Percentiles rank a stretch among this genome's conserved stretches.
Evolutionary conservation across 2,113 vertebrate species (phyloP).

Genomic region (Python bivittatus): DNA sequence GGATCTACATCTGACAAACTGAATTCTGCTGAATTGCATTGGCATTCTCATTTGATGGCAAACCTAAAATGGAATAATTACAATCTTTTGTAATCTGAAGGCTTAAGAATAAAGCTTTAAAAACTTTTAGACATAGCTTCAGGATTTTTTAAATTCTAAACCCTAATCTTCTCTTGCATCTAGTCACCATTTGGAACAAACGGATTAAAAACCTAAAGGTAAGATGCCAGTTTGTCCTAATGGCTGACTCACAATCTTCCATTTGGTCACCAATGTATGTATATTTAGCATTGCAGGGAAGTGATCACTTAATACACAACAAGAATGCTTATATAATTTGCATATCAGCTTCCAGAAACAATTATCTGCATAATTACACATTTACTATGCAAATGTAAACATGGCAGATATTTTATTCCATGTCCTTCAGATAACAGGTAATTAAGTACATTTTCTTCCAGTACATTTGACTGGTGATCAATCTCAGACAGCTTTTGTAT

Average conservation of each 20-base stretch:
- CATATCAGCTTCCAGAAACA: neutral
- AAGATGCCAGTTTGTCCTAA: neutral
- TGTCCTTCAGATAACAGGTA: neutral
- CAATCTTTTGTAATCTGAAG: slow-evolving; percentile 33
- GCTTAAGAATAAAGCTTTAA: neutral
- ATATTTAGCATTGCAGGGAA: neutral
- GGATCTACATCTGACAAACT: neutral
- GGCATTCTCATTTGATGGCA: neutral
- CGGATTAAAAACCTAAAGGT: neutral
- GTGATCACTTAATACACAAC: neutral
- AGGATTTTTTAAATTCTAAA: neutral
- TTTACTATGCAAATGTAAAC: neutral
- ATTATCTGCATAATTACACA: neutral
- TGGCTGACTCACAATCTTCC: neutral
- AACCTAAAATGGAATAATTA: slow-evolving; percentile 24
- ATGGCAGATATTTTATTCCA: neutral
- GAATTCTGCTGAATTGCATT: neutral
- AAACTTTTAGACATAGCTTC: slow-evolving; percentile 37
- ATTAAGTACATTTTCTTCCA: neutral
- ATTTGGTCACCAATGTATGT: neutral
- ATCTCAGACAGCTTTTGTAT: neutral
- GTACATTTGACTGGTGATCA: neutral
- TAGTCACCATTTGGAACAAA: neutral
- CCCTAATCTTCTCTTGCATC: neutral
- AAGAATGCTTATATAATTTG: neutral